Percentiles rank a stretch among this genome's conserved stretches.
Conservation (phyloP, 2,113 vertebrate genomes). For the Tympanuchus pallidicinctus region DNA sequence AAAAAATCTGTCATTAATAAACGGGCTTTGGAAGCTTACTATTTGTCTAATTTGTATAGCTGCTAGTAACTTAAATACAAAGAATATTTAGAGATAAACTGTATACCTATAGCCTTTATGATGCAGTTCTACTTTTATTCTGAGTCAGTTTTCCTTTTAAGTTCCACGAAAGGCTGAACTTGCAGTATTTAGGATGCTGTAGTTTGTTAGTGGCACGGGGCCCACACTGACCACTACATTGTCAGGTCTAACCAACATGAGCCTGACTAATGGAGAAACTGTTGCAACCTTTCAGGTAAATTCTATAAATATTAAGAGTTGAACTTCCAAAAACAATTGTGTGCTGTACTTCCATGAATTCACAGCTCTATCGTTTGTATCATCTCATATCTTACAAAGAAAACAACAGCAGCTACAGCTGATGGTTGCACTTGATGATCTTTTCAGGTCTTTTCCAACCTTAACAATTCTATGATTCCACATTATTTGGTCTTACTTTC, state of each 20-base stretch:
- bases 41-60: neutral
- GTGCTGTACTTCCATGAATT: neutral
- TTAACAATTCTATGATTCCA: no score
- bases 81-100: neutral
- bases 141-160: neutral
- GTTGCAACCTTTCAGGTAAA: neutral
- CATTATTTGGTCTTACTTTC: neutral
- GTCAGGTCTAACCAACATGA: neutral
- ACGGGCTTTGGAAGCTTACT: neutral
- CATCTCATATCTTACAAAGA: neutral
- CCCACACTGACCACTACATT: neutral
- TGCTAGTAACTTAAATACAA: neutral
- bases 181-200: neutral
- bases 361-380: neutral
- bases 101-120: neutral
- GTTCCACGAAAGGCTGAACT: neutral
- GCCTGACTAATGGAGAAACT: neutral
- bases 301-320: neutral
- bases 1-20: neutral
- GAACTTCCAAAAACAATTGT: neutral
- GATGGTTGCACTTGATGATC: no score
- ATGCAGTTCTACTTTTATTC: neutral
- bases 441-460: no score
- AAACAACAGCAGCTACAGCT: neutral
- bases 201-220: neutral